Base-by-base conservation (phyloP, 2,888 invertebrate genomes). In the Erebia epiphron region DNA sequence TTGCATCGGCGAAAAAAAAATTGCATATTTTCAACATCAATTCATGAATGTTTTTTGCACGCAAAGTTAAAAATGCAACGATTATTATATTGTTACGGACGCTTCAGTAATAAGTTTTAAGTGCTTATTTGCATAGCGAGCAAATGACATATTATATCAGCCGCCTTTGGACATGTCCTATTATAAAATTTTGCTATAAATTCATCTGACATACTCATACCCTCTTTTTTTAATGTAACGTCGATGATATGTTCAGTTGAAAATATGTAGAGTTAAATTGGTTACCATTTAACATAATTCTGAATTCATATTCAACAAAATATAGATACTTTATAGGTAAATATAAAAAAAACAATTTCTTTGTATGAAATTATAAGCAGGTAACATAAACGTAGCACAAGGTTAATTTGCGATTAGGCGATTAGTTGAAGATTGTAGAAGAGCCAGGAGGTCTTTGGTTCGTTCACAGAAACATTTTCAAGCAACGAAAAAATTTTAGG, bases 1-100 rank as follows among this genome's bases (percentile, higher is more conserved):
- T 90, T 89, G 88, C 88, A 89, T 88, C 80, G 87, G 84, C 62
- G 62, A 62, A 62, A 89, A 90, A 90, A 79, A 92, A 89, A 35
- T 35, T 83, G 80, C 79, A 86, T 84, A 89, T 87, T 88, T 88
- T 86, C 81, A 85, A 85, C 82, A 81, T 83, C 67, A 73, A 76
- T 76, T 82, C 69, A 74, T 71, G 62, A 73, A 63, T 63, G 71
- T 61, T 83, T 83, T 74, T 60, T 73, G 68, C 70, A 69, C 35
- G 79, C 77, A 72, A 57, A 57, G 26, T 26, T 84, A 86, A 85
- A 85, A 83, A 76, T 76, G 70, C 71, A 73, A 77, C 80, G 77
- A 80, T 79, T 79, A 80, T 79, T 79, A 74, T 75, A 74, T 79
- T 79, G 79, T 78, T 79, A 77, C 76, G 74, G 73, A 79, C 79